Evolutionary conservation across 2,797 vertebrate species (phyloP), one percentile per base, ranked within the genome.

Genomic region (Sebastes itinus): DNA sequence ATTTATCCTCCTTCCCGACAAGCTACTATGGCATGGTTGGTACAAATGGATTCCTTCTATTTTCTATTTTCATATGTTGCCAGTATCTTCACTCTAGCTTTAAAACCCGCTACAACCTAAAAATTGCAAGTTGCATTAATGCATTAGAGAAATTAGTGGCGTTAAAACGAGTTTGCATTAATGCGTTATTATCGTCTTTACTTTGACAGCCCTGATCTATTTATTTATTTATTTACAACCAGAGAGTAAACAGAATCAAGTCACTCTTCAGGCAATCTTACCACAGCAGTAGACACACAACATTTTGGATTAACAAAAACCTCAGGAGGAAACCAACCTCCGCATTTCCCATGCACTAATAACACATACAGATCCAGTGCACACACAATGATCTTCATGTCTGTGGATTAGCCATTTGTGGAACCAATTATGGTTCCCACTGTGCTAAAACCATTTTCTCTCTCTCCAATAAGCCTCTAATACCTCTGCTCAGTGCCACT

Each of bases 401-500:
- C 69, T 87, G 81, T 75, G 77, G 78, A 91, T 89, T 87, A 87
- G 69, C 82, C 64, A 56, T 89, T 86, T 87, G 77, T 87, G 69
- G 71, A 86, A 84, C 75, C 68, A 66, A 54, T 85, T 75, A 70
- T 68, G 52, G 65, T 75, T 87, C 67, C 67, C n/a, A 16, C 52
- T 86, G 69, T 80, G 83, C 81, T 82, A 87, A 76, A 87, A 67
- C 27, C 70, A 79, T 80, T 54, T 54, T 78, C 65, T 85, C 42
- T 84, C 54, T 78, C 49, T 78, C 77, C 76, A 75, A 46, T 78
- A 86, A 80, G 71, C 83, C 69, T 72, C 72, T 88, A 83, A 92
- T 84, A 80, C 76, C 65, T 68, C 67, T 9, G 38, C 78, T 83
- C 25, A 30, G 13, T 80, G 68, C 84, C 74, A 70, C 81, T 87